Base-by-base conservation (phyloP, 1,140 invertebrate species). In the Micrasema longulum region DNA sequence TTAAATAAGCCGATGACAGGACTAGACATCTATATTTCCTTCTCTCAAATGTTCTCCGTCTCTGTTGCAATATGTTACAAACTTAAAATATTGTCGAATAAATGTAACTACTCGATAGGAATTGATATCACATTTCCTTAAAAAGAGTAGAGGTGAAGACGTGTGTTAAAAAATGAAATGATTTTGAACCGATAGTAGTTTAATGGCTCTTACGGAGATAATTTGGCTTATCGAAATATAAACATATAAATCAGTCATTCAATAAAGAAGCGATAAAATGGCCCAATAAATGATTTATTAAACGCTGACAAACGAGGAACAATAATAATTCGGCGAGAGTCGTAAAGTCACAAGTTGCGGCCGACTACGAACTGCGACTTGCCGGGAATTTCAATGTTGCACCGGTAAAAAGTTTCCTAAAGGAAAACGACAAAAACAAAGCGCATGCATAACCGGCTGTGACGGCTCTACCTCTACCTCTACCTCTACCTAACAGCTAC, bases 341-440 rank as follows among this genome's bases (percentile, higher is more conserved):
- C 50, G 23, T 31, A 53, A 53, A 53, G 23, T 31, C 26, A 31
- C 2, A 31, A 31, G 26, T 52, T 23, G n/a, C n/a, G n/a, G n/a
- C 26, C 31, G 31, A 57, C 53, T 31, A n/a, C 53, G 53, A 57
- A 57, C 53, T 57, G 35, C 36, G 16, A 57, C 26, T 57, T 35
- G 53, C 53, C 53, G 53, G 53, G 55, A 60, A 41, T 60, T 60
- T 55, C 55, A 60, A 60, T 60, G 36, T 60, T 60, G 55, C 55
- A 60, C 55, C 55, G 55, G 55, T 60, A 60, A 60, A 60, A 60
- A 60, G 18, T 38, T 60, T 38, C 14, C 35, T 9, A 20, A 23
- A 52, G 48, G 55, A 60, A 60, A 60, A 60, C n/a, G 55, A 60
- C 55, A 41, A 60, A 60, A 60, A 60, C 55, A 60, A 60, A 60